Conservation (phyloP, 2,888 invertebrate species). For the Macrophya annulata region DNA sequence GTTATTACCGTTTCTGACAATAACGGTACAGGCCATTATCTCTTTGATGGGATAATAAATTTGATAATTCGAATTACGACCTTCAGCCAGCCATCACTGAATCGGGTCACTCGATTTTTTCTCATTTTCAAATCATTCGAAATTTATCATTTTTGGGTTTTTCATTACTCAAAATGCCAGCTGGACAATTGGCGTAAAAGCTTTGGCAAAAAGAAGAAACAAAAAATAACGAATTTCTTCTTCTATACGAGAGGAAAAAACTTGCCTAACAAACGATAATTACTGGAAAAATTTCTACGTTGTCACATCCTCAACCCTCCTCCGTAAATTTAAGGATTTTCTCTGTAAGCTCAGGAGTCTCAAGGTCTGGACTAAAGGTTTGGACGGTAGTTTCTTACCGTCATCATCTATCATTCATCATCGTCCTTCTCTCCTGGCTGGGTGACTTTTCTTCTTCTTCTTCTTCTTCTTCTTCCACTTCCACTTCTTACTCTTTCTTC, state of each 20-base stretch:
- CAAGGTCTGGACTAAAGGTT: conserved; percentile 10
- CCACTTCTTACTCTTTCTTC: background rate
- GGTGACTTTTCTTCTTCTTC: background rate
- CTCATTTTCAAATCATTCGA: background rate
- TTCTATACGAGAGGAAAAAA: background rate
- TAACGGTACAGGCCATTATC: conserved; percentile 42
- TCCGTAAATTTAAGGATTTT: conserved; percentile 51
- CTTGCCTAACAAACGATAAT: conserved; percentile 5
- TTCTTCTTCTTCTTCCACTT: background rate
- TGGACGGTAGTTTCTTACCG: conserved; percentile 65
- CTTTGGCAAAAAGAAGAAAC: too few relatives aligned
- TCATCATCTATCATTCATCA: conserved; percentile 73
- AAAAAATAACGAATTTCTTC: background rate
- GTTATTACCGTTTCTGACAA: conserved; percentile 39
- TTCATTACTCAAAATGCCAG: too few relatives aligned
- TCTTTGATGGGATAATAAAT: conserved; percentile 46
- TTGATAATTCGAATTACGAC: conserved; percentile 31
- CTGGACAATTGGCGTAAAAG: too few relatives aligned
- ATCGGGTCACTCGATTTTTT: conserved; percentile 16
- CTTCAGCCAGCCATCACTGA: background rate
- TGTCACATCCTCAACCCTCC: conserved; percentile 57
- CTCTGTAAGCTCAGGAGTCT: conserved; percentile 1
- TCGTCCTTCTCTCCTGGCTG: conserved; percentile 64
- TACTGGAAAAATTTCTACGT: conserved; percentile 28
- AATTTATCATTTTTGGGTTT: too few relatives aligned